Percentiles rank a stretch among this genome's conserved stretches.
Evolutionary conservation across 2,113 vertebrate species (phyloP).

Genomic region (Eulacestoma nigropectus): DNA sequence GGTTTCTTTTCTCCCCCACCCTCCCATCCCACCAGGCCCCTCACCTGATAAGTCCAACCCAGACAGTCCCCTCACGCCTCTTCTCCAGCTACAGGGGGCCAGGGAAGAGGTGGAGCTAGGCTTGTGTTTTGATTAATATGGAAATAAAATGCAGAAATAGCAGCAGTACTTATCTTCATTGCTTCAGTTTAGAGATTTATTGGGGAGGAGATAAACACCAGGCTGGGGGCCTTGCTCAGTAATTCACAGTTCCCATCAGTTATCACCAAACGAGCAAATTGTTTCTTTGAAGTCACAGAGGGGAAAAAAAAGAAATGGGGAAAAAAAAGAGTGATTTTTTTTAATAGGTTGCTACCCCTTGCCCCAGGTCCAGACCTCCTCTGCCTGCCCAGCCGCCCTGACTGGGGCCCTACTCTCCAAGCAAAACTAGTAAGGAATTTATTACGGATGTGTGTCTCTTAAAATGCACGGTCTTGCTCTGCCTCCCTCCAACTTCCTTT

Average conservation of each 20-base stretch:
- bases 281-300: slow-evolving; percentile 18
- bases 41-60: not conserved
- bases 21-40: too few relatives aligned
- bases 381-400: not conserved
- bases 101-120: not conserved
- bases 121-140: slow-evolving; percentile 63
- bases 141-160: slow-evolving; percentile 65
- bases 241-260: slow-evolving; percentile 40
- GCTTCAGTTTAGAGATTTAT: slow-evolving; percentile 67
- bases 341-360: not conserved
- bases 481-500: not conserved
- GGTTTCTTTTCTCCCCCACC: not conserved
- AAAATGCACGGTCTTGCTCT: not conserved
- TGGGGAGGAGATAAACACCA: slow-evolving; percentile 49
- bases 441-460: fast-evolving
- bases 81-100: not conserved
- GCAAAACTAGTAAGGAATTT: not conserved
- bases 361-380: not conserved
- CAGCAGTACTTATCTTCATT: slow-evolving; percentile 54
- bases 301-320: fast-evolving
- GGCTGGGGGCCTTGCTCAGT: slow-evolving; percentile 21
- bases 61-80: fast-evolving
- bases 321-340: not conserved
- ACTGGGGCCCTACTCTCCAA: not conserved
- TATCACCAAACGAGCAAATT: slow-evolving; percentile 59